Conservation (phyloP, 2,888 invertebrate genomes). For the Melitaea athalia region DNA sequence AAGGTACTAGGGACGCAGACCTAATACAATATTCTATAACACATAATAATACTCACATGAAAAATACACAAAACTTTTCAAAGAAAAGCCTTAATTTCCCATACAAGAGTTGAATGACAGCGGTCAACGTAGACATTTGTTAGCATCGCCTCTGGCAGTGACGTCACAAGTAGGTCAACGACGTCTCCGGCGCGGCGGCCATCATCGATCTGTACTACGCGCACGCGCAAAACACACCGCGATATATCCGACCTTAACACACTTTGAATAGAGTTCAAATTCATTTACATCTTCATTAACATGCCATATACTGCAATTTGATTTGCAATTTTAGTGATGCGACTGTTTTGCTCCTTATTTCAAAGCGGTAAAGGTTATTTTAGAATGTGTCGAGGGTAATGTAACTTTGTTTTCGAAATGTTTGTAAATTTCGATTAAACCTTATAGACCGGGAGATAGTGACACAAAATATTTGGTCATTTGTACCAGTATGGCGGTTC, state of each 20-base stretch:
- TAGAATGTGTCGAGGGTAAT: constrained; percentile 17
- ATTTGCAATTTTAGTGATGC: constrained; percentile 23
- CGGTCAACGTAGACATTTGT: constrained; percentile 19
- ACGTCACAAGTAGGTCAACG: constrained; percentile 69
- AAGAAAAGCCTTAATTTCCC: constrained; percentile 9
- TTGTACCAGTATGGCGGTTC: too few relatives aligned
- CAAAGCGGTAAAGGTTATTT: constrained; percentile 30
- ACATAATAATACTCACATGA: background rate
- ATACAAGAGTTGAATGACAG: constrained; percentile 27
- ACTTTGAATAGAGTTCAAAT: constrained; percentile 29
- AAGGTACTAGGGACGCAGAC: too few relatives aligned
- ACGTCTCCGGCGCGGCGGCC: constrained; percentile 64
- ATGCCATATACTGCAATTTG: constrained; percentile 39
- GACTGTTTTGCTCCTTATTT: constrained; percentile 36
- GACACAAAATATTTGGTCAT: too few relatives aligned
- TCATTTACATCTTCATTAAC: constrained; percentile 19
- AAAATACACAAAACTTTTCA: background rate
- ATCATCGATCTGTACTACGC: constrained; percentile 68
- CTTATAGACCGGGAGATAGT: too few relatives aligned
- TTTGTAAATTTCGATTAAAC: constrained; percentile 24
- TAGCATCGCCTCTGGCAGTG: constrained; percentile 31
- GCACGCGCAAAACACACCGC: constrained; percentile 56
- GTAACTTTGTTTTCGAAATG: constrained; percentile 9
- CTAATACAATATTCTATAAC: too few relatives aligned
- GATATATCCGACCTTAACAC: constrained; percentile 38